Evolutionary conservation across 2,113 vertebrate genomes (phyloP).

Genomic region (Anolis carolinensis): DNA sequence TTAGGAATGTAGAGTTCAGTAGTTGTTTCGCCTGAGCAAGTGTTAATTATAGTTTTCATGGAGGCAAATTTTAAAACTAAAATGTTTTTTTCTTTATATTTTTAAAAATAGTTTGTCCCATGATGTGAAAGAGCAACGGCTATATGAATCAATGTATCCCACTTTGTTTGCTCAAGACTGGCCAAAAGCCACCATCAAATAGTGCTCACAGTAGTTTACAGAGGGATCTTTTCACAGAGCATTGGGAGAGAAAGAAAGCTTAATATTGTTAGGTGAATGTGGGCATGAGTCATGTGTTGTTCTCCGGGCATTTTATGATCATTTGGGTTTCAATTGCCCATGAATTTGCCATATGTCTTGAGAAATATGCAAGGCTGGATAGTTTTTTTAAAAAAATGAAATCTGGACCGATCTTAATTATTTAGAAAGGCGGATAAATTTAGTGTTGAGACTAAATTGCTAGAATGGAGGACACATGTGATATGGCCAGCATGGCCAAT

Average conservation of each 20-base stretch:
- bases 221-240: constrained; percentile 29
- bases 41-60: not conserved
- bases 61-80: not conserved
- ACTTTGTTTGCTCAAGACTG: not conserved
- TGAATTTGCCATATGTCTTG: constrained; percentile 4
- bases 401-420: no score
- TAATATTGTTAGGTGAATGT: constrained; percentile 51
- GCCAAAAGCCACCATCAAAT: constrained; percentile 21
- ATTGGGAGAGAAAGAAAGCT: constrained; percentile 8
- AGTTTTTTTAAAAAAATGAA: not conserved
- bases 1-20: not conserved
- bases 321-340: constrained; percentile 24
- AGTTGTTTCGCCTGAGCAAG: not conserved
- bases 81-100: not conserved
- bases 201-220: constrained; percentile 33
- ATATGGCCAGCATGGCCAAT: no score
- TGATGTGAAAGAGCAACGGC: not conserved
- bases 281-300: constrained; percentile 40
- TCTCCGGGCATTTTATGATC: constrained; percentile 31
- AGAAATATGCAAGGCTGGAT: constrained; percentile 13
- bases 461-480: no score
- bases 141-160: constrained; percentile 26
- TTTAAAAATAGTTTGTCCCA: not conserved
- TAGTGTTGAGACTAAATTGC: not conserved
- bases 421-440: constrained; percentile 2